Evolutionary conservation across 2,888 invertebrate species (phyloP).

Genomic region (Cantharis rustica): DNA sequence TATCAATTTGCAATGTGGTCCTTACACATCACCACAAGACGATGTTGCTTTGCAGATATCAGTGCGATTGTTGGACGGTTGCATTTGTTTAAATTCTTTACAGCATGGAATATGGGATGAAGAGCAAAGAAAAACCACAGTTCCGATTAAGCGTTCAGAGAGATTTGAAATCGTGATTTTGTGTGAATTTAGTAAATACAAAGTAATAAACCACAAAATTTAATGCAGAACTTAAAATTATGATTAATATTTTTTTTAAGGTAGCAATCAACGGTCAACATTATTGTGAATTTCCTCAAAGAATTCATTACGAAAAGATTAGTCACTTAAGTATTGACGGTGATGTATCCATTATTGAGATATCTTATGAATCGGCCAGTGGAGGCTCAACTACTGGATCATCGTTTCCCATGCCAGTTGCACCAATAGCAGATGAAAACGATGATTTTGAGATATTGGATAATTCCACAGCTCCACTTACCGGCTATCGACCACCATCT

Average conservation of each 20-base stretch:
- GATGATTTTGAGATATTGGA: constrained; percentile 5
- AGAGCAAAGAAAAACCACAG: constrained; percentile 61
- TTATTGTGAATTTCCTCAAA: constrained; percentile 76
- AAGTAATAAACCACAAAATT: constrained; percentile 29
- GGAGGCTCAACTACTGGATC: neutral
- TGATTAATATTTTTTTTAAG: constrained; percentile 53
- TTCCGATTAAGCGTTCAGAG: constrained; percentile 67
- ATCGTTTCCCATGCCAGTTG: neutral
- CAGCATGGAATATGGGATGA: constrained; percentile 63
- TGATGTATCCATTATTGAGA: constrained; percentile 69
- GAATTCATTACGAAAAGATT: constrained; percentile 68
- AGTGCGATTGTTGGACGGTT: constrained; percentile 62
- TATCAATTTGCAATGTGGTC: constrained; percentile 59
- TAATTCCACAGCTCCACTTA: neutral
- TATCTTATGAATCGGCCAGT: constrained; percentile 62
- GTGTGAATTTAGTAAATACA: constrained; percentile 60
- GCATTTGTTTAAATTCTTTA: constrained; percentile 64
- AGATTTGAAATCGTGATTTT: constrained; percentile 73
- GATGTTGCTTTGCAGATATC: constrained; percentile 79
- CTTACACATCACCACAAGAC: constrained; percentile 71
- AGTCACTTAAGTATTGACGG: constrained; percentile 77
- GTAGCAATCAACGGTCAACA: constrained; percentile 81
- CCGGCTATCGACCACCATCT: neutral
- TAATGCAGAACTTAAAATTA: neutral
- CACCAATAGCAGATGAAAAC: neutral